These are phyloP conservation scores for Drosophila mimetica DNA, from an alignment of 2,888 invertebrate species.

Conservation along the genomic window DNA sequence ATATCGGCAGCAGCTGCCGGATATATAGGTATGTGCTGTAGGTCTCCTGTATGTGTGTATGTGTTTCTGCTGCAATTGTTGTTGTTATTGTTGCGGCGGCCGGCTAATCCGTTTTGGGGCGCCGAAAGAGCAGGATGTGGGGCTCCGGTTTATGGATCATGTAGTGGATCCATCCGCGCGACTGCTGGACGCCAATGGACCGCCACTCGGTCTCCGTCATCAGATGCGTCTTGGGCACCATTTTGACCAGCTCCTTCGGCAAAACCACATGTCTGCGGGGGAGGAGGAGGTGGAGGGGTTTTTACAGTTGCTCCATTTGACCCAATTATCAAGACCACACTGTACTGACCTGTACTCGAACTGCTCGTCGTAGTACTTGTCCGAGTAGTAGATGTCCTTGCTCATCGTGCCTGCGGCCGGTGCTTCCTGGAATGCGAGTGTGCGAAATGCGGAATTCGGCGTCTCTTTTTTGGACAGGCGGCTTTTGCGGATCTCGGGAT, in stretches of 20 bases:
- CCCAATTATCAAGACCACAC: no score
- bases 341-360: conserved; percentile 94
- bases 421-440: conserved; percentile 1
- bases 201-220: conserved; percentile 98
- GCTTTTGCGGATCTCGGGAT: neutral
- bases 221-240: conserved; percentile 95
- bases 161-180: conserved; percentile 98
- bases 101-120: conserved; percentile 86
- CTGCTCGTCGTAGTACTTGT: conserved; percentile 95
- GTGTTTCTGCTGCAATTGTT: conserved; percentile 26
- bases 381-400: conserved; percentile 95
- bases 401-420: conserved; percentile 84
- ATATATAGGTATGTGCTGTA: conserved; percentile 38
- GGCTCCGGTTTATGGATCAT: conserved; percentile 98
- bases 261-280: conserved; percentile 94
- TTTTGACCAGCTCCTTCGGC: conserved; percentile 95
- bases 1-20: conserved; percentile 59
- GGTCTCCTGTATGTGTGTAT: conserved; percentile 3
- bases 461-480: conserved; percentile 19
- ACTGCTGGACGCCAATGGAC: conserved; percentile 96
- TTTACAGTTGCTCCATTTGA: conserved; percentile 26
- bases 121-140: conserved; percentile 93
- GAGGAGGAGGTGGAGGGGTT: neutral
- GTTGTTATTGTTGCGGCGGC: conserved; percentile 27
- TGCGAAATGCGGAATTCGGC: conserved; percentile 23